Evolutionary conservation across 2,888 invertebrate genomes (phyloP).

Genomic region (Syrista parreyssii): DNA sequence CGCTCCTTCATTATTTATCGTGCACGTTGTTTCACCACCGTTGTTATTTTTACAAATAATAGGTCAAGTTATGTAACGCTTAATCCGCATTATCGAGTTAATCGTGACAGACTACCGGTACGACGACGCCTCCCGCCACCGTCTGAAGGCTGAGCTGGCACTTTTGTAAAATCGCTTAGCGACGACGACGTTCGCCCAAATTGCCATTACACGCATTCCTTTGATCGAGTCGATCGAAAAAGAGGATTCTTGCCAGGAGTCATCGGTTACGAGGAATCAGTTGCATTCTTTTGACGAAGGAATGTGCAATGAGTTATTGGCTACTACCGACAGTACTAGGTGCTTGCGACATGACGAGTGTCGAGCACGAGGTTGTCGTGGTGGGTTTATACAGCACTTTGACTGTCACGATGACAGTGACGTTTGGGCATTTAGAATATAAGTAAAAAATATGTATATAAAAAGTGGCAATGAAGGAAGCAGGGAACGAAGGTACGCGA

Average conservation of each 20-base stretch:
- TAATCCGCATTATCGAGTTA: conserved; percentile 26
- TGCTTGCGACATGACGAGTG: not conserved
- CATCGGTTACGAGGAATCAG: not conserved
- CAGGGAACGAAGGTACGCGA: no score
- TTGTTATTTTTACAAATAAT: conserved; percentile 22
- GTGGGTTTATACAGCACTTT: no score
- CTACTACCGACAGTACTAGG: not conserved
- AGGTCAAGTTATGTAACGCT: conserved; percentile 41
- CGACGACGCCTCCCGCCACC: not conserved
- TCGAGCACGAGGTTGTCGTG: not conserved
- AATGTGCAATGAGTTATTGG: not conserved
- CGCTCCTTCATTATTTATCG: not conserved
- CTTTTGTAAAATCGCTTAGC: conserved; percentile 18
- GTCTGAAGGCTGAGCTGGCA: not conserved
- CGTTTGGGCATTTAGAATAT: no score
- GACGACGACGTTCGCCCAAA: conserved; percentile 13
- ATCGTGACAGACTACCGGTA: not conserved
- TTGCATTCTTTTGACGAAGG: not conserved
- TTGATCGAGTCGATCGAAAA: not conserved
- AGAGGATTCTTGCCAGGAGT: not conserved
- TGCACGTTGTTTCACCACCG: not conserved
- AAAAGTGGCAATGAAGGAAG: no score
- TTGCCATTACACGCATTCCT: conserved; percentile 30
- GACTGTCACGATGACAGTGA: no score
- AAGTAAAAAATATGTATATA: no score